A percentile compares a stretch with the other conserved stretches of the same genome.
Evolutionary conservation across 2,113 vertebrate species (phyloP).

Genomic region (Perca flavescens): DNA sequence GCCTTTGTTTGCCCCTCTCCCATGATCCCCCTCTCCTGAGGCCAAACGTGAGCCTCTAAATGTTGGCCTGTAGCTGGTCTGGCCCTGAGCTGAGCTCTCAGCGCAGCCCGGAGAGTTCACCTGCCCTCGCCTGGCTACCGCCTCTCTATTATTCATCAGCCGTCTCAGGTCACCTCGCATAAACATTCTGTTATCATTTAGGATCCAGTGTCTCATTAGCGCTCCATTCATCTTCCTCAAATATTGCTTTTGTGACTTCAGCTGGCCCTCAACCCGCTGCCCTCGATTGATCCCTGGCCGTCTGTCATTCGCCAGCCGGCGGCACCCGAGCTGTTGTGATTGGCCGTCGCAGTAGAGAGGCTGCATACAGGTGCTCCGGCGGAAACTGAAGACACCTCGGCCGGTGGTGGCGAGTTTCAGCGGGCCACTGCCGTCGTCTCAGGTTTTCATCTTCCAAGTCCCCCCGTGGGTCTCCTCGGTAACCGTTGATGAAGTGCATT

Average conservation of each 20-base stretch:
- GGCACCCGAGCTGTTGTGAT: background rate
- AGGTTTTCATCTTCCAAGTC: slow-evolving; percentile 64
- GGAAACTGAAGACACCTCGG: slow-evolving; percentile 60
- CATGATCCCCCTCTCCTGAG: slow-evolving; percentile 27
- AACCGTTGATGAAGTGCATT: slow-evolving; percentile 33
- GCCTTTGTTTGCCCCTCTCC: slow-evolving; percentile 61
- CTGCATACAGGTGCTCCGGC: slow-evolving; percentile 14
- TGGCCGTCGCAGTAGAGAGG: slow-evolving; percentile 2
- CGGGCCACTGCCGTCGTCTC: slow-evolving; percentile 54
- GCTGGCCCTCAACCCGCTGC: slow-evolving; percentile 8
- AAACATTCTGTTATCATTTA: slow-evolving; percentile 79
- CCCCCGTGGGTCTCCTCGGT: slow-evolving; percentile 32
- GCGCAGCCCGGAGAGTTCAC: slow-evolving; percentile 32
- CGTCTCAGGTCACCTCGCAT: slow-evolving; percentile 73
- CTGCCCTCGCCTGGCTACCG: slow-evolving; percentile 47
- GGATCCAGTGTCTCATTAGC: slow-evolving; percentile 83
- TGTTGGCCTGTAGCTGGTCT: slow-evolving; percentile 21
- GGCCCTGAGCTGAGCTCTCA: slow-evolving; percentile 42
- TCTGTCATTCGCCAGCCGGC: slow-evolving; percentile 33
- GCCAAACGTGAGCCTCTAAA: slow-evolving; percentile 18
- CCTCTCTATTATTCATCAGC: slow-evolving; percentile 77
- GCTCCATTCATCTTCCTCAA: slow-evolving; percentile 59
- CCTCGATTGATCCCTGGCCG: slow-evolving; percentile 42
- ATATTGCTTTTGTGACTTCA: slow-evolving; percentile 63
- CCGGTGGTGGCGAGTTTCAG: slow-evolving; percentile 59